A percentile compares a stretch with the other conserved stretches of the same genome.
Conservation (phyloP, 2,113 vertebrate species). For the Andinoacara biseriatus region DNA sequence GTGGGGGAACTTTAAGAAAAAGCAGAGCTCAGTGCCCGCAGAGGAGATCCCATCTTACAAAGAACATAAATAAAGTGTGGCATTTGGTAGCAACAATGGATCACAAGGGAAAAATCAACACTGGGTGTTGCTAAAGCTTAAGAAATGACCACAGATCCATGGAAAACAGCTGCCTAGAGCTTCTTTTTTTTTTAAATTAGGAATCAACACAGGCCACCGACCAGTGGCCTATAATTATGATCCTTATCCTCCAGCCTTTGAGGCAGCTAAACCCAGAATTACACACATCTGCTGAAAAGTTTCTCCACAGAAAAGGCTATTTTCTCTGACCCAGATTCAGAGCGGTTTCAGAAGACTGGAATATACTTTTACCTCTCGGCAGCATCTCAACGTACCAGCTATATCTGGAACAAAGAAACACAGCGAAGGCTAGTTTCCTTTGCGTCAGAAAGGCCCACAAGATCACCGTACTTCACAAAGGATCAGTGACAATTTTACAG, state of each 20-base stretch:
- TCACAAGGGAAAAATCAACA: not conserved
- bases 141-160: not conserved
- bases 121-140: not conserved
- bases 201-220: not conserved
- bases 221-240: constrained; percentile 33
- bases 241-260: constrained; percentile 25
- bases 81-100: constrained; percentile 13
- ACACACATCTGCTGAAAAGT: constrained; percentile 16
- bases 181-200: not conserved
- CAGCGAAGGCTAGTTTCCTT: not conserved
- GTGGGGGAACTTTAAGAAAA: constrained; percentile 41
- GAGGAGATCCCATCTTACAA: constrained; percentile 15
- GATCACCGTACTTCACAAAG: not conserved
- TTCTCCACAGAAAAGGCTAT: constrained; percentile 20
- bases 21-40: not conserved
- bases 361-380: constrained; percentile 8
- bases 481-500: not conserved
- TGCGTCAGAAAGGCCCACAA: not conserved
- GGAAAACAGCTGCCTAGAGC: not conserved
- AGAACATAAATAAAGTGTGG: constrained; percentile 31
- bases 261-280: constrained; percentile 33
- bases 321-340: constrained; percentile 53
- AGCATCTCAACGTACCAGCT: constrained; percentile 6
- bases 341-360: not conserved
- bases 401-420: constrained; percentile 1